Percentiles rank a stretch among this genome's conserved stretches.
These are phyloP conservation scores for Nemapogon koenigi DNA, from an alignment of 2,888 invertebrate species.

Conservation along the genomic window DNA sequence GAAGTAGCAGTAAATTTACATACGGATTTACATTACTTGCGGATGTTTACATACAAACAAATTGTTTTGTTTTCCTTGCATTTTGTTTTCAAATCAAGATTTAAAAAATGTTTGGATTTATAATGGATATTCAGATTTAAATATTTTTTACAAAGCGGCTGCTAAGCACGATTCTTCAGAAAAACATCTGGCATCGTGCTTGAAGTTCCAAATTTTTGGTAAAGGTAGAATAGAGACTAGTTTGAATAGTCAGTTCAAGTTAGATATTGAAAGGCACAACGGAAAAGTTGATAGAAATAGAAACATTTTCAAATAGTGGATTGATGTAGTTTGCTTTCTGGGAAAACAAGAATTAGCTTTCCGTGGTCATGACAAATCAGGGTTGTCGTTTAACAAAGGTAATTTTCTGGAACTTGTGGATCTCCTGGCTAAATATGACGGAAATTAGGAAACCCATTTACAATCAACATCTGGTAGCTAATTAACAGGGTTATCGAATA, in stretches of 20 bases:
- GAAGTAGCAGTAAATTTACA: too few relatives aligned
- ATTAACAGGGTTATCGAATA: slow-evolving; percentile 16
- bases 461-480: slow-evolving; percentile 10
- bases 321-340: neutral
- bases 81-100: neutral
- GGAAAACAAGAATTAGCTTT: slow-evolving; percentile 2
- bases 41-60: neutral
- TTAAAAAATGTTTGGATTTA: too few relatives aligned
- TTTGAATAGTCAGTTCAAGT: slow-evolving; percentile 11
- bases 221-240: neutral
- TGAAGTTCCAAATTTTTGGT: neutral
- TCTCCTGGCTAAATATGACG: slow-evolving; percentile 1
- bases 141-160: neutral
- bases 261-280: slow-evolving; percentile 12
- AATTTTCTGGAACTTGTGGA: too few relatives aligned
- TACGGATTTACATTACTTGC: too few relatives aligned
- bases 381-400: neutral
- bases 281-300: slow-evolving; percentile 11
- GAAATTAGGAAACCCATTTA: slow-evolving; percentile 20
- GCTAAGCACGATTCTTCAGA: neutral
- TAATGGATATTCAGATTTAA: neutral
- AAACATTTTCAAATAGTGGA: slow-evolving; percentile 4
- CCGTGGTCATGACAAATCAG: neutral
- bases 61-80: neutral
- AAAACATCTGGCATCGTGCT: neutral